Conservation (phyloP, 2,888 invertebrate species). For the Uropetala carovei region DNA sequence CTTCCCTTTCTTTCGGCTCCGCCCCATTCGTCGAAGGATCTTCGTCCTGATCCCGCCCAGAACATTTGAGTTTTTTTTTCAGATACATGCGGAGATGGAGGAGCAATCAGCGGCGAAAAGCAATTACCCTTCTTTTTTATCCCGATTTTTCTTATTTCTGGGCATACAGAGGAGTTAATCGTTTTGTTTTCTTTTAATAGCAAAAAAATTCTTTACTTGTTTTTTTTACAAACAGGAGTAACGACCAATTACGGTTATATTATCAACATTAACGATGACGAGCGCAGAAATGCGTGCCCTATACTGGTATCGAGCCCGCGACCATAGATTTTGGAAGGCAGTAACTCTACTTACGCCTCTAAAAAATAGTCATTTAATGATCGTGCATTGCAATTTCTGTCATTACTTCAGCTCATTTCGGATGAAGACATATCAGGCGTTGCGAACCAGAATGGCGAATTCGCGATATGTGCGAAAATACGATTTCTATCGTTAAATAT, state of each 20-base stretch:
- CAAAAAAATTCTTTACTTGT: neutral
- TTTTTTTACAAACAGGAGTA: neutral
- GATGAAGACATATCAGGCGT: neutral
- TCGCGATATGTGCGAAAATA: too few species aligned
- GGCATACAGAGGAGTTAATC: neutral
- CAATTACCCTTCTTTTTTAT: constrained; percentile 23
- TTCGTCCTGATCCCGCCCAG: neutral
- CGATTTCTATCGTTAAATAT: too few species aligned
- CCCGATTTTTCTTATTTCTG: neutral
- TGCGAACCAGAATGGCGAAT: constrained; percentile 19
- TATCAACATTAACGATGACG: constrained; percentile 2
- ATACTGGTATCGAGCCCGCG: neutral
- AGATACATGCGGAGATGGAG: neutral
- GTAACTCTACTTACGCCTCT: neutral
- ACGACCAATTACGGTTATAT: neutral
- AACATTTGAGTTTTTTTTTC: neutral
- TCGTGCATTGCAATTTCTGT: neutral
- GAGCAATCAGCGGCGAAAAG: constrained; percentile 25
- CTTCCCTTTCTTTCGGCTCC: neutral
- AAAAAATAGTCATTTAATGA: neutral
- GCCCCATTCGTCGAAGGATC: constrained; percentile 14
- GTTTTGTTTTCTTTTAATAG: neutral
- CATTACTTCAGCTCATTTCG: neutral
- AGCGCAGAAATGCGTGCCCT: neutral
- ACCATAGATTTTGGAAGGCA: neutral